Conservation (phyloP, 2,797 vertebrate species). For the Argya squamiceps region DNA sequence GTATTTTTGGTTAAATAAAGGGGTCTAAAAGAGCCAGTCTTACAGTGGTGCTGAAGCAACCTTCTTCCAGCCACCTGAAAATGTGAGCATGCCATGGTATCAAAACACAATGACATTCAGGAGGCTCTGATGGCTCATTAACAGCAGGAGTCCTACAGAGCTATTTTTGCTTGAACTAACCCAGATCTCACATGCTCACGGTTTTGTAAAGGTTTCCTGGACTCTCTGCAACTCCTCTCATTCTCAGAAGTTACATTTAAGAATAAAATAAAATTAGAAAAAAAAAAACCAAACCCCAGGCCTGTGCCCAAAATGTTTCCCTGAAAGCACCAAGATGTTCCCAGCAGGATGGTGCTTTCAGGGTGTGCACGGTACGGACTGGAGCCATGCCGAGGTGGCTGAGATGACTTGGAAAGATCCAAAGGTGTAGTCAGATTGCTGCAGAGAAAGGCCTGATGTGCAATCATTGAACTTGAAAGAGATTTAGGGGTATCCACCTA, state of each 20-base stretch:
- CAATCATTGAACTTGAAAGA: background rate
- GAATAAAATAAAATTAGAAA: background rate
- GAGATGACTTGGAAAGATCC: background rate
- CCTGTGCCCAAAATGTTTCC: background rate
- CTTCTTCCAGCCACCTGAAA: background rate
- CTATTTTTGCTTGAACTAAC: background rate
- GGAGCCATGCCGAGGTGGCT: background rate
- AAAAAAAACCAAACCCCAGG: background rate
- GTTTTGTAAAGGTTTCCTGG: background rate
- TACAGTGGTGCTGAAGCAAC: background rate
- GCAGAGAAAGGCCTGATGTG: background rate
- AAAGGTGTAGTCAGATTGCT: background rate
- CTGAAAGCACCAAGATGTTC: background rate
- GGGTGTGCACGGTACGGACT: accelerated
- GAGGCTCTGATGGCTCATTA: background rate
- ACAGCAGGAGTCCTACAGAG: background rate
- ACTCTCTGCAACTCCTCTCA: background rate
- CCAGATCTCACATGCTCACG: background rate
- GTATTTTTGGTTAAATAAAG: background rate
- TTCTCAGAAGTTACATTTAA: background rate
- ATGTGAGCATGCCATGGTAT: background rate
- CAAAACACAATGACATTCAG: background rate
- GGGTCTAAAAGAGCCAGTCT: background rate
- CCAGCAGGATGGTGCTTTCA: background rate
- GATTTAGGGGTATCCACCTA: background rate